phyloP scores from a whole-genome alignment of 1,140 invertebrate genomes.

The Pristionchus pacificus region DNA sequence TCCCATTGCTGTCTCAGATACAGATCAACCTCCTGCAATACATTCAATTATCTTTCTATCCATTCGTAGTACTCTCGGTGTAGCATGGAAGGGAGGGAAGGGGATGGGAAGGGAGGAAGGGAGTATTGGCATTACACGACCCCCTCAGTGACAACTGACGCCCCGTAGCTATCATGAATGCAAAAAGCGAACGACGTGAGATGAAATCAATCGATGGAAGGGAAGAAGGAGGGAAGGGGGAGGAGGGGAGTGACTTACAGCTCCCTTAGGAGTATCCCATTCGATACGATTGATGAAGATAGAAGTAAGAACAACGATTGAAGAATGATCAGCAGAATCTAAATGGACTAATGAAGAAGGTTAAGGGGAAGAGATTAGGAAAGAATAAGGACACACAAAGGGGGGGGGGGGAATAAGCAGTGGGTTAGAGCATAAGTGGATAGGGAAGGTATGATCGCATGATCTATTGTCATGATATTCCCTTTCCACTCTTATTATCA shows the following conservation, averaged over 20 bases:
- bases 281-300: conserved; percentile 47
- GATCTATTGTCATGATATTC: neutral
- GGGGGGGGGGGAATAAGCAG: neutral
- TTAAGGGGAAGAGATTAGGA: neutral
- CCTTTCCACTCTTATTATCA: neutral
- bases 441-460: neutral
- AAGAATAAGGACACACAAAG: neutral
- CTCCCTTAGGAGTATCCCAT: conserved; percentile 39
- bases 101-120: too few species aligned
- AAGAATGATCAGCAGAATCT: conserved; percentile 48
- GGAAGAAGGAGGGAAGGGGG: neutral
- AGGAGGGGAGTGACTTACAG: conserved; percentile 28
- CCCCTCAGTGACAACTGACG: too few species aligned
- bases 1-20: conserved; percentile 52
- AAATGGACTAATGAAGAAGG: neutral
- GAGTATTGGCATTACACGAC: neutral
- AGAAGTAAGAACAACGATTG: conserved; percentile 51
- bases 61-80: conserved; percentile 3
- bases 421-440: neutral
- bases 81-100: too few species aligned
- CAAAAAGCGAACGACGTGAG: too few species aligned
- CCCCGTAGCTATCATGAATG: too few species aligned
- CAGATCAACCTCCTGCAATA: conserved; percentile 49
- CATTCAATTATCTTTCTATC: conserved; percentile 1
- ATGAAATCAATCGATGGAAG: neutral